These are phyloP conservation scores for Mus spicilegus DNA, from an alignment of 2,113 vertebrate genomes.

Conservation along the genomic window DNA sequence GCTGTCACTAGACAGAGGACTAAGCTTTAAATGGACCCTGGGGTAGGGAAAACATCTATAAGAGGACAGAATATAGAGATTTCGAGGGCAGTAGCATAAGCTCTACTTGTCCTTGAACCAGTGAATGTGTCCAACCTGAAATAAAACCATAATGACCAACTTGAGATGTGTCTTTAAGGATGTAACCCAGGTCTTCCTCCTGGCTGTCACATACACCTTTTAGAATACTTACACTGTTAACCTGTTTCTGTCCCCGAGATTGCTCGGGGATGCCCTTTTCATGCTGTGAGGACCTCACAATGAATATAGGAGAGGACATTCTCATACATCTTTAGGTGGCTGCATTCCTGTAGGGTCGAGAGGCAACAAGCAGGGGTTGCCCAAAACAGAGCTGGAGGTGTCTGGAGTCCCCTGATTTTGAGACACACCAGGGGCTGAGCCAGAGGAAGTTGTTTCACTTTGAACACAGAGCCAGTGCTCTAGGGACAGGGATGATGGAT, in stretches of 20 bases:
- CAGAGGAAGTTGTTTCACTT: background rate
- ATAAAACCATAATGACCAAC: background rate
- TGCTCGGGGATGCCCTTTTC: background rate
- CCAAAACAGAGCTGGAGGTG: background rate
- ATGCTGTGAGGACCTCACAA: background rate
- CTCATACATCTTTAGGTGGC: background rate
- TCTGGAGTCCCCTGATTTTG: background rate
- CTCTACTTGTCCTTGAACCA: background rate
- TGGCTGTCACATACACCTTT: background rate
- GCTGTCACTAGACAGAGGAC: background rate
- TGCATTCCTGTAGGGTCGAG: background rate
- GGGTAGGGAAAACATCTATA: background rate
- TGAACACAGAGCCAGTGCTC: background rate
- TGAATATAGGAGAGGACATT: fast-evolving
- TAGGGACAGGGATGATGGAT: no score
- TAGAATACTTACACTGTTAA: background rate
- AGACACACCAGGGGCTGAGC: background rate
- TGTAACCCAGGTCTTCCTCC: background rate
- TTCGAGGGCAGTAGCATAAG: background rate
- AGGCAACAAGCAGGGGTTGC: no score
- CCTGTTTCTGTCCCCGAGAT: background rate
- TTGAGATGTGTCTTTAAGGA: background rate
- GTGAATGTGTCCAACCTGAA: background rate
- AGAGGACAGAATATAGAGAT: background rate
- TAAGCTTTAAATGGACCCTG: background rate